Evolutionary conservation across 2,797 vertebrate genomes (phyloP), one percentile per base, ranked within the genome.

Genomic region (Chaetodon trifasciatus): DNA sequence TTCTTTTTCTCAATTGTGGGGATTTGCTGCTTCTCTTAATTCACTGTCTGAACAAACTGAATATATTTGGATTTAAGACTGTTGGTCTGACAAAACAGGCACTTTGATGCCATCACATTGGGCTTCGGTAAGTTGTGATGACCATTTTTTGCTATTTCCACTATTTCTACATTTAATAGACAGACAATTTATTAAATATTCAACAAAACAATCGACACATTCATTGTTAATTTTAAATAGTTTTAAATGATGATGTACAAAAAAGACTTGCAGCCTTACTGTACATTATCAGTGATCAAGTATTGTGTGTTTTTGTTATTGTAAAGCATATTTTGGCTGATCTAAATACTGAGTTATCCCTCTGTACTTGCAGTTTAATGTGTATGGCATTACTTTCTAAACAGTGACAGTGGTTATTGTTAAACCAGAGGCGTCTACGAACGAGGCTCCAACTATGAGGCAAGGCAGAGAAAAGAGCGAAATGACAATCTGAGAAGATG

Each of bases 401-500:
- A 32, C 28, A 72, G 23, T 68, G 66, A 61, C 47, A 53, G 35
- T 21, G 55, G 77, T 61, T 60, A 63, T 52, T 63, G 55, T 76
- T 76, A 67, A 70, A 76, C 49, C 61, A 67, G 58, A 78, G 6
- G 46, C 10, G 37, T 61, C 44, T 72, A 39, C n/a, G 65, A 65
- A 60, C 0, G 11, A 65, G 58, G 63, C 23, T 71, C 77, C 60
- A 57, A 73, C 74, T 84, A 74, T 61, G 72, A 87, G 57, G 46
- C 74, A 50, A 58, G 39, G 4, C 49, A 55, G 67, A 44, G 60
- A 52, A 83, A 75, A 0, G n/a, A 79, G 81, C 62, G 37, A 78
- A 75, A 55, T 66, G 77, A 80, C 47, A 81, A 62, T 74, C 32
- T 61, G 8, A 57, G 46, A 82, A 70, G 79, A 82, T 52, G 61